Evolutionary conservation across 2,113 vertebrate species (phyloP).

Genomic region (Stegostoma tigrinum): DNA sequence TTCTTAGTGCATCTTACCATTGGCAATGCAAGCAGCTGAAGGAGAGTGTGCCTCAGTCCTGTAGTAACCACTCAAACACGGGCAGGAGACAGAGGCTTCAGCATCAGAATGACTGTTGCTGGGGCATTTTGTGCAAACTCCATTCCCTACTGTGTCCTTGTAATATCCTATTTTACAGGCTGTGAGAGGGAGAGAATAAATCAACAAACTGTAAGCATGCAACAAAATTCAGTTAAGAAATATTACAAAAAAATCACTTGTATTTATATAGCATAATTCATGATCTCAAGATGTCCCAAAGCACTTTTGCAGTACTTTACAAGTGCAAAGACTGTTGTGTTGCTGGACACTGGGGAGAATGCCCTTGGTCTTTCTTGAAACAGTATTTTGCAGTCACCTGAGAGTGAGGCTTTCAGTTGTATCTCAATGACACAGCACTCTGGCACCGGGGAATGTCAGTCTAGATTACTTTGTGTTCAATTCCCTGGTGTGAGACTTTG

Average conservation of each 20-base stretch:
- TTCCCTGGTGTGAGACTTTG: no score
- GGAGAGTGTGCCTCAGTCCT: neutral
- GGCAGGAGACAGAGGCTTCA: neutral
- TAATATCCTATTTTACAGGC: neutral
- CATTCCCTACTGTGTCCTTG: neutral
- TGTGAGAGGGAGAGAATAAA: neutral
- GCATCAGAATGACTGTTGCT: neutral
- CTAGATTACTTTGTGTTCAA: no score
- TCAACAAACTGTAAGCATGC: neutral
- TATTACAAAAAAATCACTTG: neutral
- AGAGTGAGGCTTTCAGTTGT: neutral
- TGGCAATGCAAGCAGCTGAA: neutral
- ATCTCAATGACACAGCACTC: no score
- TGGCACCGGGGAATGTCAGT: no score
- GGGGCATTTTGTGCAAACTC: neutral
- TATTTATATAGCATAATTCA: neutral
- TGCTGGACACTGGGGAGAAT: neutral
- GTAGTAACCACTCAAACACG: neutral
- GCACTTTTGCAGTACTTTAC: neutral
- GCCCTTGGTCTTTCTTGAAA: neutral
- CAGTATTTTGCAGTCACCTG: neutral
- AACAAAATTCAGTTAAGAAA: neutral
- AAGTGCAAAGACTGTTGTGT: neutral
- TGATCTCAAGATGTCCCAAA: neutral
- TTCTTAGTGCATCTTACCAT: neutral